A percentile compares a stretch with the other conserved stretches of the same genome.
Conservation (phyloP, 2,113 vertebrate genomes). For the Petroica traversi region DNA sequence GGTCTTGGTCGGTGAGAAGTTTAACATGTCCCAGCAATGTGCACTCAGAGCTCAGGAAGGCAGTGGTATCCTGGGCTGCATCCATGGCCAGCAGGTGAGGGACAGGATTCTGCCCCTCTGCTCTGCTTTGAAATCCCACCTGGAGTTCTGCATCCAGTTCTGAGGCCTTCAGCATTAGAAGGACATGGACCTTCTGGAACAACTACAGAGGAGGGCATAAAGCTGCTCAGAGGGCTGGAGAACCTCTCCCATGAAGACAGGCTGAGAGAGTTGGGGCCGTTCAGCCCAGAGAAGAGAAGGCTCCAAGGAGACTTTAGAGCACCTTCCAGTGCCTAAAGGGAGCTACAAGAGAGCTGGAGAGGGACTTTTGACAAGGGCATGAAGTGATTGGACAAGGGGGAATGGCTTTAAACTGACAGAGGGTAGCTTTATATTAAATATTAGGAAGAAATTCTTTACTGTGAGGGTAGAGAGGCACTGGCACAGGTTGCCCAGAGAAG, state of each 20-base stretch:
- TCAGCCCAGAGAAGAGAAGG: background rate
- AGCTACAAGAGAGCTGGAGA: background rate
- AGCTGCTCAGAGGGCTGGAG: background rate
- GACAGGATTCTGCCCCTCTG: background rate
- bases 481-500: background rate
- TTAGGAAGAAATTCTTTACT: background rate
- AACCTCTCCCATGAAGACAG: background rate
- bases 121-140: too few relatives aligned
- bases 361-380: background rate
- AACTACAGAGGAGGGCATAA: background rate
- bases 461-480: background rate
- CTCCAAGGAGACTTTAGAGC: background rate
- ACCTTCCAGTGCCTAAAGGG: background rate
- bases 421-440: background rate
- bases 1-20: background rate
- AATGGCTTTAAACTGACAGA: background rate
- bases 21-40: background rate
- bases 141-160: background rate
- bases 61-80: background rate
- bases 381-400: background rate
- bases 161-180: background rate
- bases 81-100: background rate
- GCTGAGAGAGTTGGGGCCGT: background rate
- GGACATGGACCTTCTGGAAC: background rate
- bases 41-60: rapidly evolving